phyloP scores from a whole-genome alignment of 2,888 invertebrate species.

The Branchipolynoe longqiensis region DNA sequence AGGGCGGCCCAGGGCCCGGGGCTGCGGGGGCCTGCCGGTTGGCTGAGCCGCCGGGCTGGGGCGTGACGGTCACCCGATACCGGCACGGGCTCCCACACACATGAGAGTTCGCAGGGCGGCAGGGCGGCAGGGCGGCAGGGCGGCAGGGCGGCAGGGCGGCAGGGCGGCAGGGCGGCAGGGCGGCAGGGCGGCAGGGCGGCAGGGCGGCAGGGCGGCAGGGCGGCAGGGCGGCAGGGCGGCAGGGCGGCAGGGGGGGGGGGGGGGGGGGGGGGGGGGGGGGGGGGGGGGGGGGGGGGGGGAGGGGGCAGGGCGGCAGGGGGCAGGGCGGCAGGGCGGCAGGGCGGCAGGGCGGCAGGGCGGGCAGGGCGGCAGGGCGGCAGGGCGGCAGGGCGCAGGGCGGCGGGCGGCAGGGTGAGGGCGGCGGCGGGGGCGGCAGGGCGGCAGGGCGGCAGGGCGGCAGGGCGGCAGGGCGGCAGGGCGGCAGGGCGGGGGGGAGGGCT shows the following conservation, averaged over 20 bases:
- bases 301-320: background rate
- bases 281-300: background rate
- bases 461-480: background rate
- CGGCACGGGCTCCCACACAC: no score
- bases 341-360: background rate
- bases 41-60: no score
- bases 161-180: no score
- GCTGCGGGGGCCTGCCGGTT: background rate
- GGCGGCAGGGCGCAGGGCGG: no score
- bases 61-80: no score
- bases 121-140: no score
- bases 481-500: background rate
- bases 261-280: background rate
- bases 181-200: no score
- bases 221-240: no score
- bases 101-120: no score
- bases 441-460: slow-evolving; percentile 12
- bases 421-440: background rate
- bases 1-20: background rate
- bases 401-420: background rate
- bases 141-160: no score
- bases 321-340: background rate
- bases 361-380: no score
- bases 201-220: no score
- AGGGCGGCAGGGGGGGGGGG: background rate